Conservation (phyloP, 2,888 invertebrate species). For the Aplocera efformata region DNA sequence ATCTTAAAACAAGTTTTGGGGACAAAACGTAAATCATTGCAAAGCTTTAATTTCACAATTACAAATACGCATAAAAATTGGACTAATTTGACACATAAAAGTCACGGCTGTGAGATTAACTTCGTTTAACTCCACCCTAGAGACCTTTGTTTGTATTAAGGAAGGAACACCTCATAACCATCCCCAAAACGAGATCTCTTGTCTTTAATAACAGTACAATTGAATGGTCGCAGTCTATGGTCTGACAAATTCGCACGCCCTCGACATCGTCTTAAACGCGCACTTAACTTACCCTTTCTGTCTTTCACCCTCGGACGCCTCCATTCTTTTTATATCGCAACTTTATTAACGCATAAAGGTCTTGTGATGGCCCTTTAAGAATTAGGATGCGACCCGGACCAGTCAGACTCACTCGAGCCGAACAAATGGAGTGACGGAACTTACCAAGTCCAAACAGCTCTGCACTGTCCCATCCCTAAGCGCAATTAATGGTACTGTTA, state of each 20-base stretch:
- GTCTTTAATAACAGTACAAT: constrained; percentile 75
- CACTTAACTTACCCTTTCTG: constrained; percentile 77
- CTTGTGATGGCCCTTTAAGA: constrained; percentile 78
- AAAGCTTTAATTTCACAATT: too few species aligned
- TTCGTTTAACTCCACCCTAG: constrained; percentile 10
- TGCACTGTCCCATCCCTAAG: constrained; percentile 52
- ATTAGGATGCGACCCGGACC: constrained; percentile 75
- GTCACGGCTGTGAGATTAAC: not conserved
- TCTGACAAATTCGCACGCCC: constrained; percentile 79
- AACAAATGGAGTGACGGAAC: constrained; percentile 75
- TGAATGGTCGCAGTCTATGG: constrained; percentile 66
- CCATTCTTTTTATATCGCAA: constrained; percentile 79
- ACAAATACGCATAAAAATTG: too few species aligned
- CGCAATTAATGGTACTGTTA: constrained; percentile 67
- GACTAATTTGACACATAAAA: constrained; percentile 1
- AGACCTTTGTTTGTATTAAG: constrained; percentile 22
- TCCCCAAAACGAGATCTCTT: constrained; percentile 50
- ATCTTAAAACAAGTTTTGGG: too few species aligned
- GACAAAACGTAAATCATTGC: too few species aligned
- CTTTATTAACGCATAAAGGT: constrained; percentile 81
- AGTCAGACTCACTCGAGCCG: constrained; percentile 61
- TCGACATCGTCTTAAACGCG: constrained; percentile 75
- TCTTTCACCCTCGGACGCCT: constrained; percentile 77
- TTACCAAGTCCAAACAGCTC: constrained; percentile 44
- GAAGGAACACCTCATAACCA: constrained; percentile 41